A percentile compares a stretch with the other conserved stretches of the same genome.
Conservation (phyloP, 2,113 vertebrate genomes). For the Dromiciops gliroides region DNA sequence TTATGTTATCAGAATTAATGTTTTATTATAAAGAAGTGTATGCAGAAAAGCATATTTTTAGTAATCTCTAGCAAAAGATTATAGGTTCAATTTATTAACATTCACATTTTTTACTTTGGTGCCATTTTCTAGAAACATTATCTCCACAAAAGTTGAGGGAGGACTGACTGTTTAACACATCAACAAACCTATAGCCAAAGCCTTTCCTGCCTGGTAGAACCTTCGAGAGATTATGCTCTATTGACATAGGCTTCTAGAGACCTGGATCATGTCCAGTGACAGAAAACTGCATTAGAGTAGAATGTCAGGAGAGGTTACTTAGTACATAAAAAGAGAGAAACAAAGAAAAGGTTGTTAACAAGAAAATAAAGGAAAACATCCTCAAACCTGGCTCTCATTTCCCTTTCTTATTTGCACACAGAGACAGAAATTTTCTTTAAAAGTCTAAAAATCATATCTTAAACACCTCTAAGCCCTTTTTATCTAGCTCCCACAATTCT, state of each 20-base stretch:
- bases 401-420: neutral
- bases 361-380: neutral
- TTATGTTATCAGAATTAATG: neutral
- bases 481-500: neutral
- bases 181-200: neutral
- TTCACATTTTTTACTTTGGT: neutral
- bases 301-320: neutral
- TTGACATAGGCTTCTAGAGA: neutral
- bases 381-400: neutral
- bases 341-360: neutral
- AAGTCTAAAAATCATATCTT: neutral
- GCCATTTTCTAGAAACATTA: neutral
- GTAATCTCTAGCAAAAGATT: neutral
- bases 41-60: neutral
- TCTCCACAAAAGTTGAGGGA: neutral
- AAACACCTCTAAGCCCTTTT: neutral
- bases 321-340: neutral
- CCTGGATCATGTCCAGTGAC: neutral
- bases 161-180: neutral
- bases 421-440: neutral
- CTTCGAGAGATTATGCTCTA: neutral
- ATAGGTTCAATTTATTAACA: neutral
- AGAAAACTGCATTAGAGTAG: neutral
- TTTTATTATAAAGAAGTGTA: neutral
- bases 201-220: neutral